Percentiles rank a stretch among this genome's conserved stretches.
phyloP scores from a whole-genome alignment of 2,888 invertebrate species.

The Serrognathus titanus region DNA sequence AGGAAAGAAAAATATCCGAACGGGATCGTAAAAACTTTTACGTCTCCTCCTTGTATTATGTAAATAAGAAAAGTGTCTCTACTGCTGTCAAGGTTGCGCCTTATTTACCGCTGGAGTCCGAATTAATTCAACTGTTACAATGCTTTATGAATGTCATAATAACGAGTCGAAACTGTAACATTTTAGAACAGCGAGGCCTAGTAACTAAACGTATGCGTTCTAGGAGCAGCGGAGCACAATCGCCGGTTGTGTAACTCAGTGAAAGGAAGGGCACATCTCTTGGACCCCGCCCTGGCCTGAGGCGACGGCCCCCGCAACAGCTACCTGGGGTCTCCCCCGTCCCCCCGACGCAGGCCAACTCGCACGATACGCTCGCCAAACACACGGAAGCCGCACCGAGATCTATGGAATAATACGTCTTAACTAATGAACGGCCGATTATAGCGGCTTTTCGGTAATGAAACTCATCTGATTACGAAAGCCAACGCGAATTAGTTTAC shows the following conservation, averaged over 20 bases:
- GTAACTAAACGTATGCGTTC: constrained; percentile 4
- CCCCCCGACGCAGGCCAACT: constrained; percentile 13
- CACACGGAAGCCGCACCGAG: constrained; percentile 3
- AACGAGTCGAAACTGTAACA: constrained; percentile 5
- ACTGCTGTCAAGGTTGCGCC: not conserved
- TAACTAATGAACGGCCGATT: not conserved
- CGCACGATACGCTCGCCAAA: not conserved
- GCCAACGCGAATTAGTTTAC: not conserved
- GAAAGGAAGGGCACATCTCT: constrained; percentile 51
- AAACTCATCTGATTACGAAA: constrained; percentile 1
- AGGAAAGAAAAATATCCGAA: no score
- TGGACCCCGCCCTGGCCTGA: constrained; percentile 47
- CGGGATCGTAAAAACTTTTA: no score
- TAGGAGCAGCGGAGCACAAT: constrained; percentile 25
- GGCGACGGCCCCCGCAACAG: constrained; percentile 47
- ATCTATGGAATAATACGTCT: no score
- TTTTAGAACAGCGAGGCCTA: constrained; percentile 4
- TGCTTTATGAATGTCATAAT: constrained; percentile 1
- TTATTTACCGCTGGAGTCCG: not conserved
- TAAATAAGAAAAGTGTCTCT: not conserved
- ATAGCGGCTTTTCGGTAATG: not conserved
- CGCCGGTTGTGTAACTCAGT: constrained; percentile 47
- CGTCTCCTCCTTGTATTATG: no score
- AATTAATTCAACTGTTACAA: not conserved
- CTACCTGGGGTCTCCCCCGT: constrained; percentile 25